A percentile compares a stretch with the other conserved stretches of the same genome.
phyloP scores from a whole-genome alignment of 2,113 vertebrate species.

The Mirza zaza region DNA sequence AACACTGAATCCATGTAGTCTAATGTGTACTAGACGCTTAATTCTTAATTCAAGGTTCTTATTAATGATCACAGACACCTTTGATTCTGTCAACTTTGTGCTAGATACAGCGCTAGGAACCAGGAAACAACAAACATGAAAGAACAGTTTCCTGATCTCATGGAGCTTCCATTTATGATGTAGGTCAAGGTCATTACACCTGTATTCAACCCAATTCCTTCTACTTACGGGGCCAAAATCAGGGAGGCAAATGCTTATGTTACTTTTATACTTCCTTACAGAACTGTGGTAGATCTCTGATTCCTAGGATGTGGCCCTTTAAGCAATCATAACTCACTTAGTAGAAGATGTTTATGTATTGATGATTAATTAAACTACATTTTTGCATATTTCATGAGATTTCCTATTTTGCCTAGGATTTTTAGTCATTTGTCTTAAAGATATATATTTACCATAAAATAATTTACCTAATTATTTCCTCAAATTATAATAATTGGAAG shows the following conservation, averaged over 20 bases:
- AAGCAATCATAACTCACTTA: background rate
- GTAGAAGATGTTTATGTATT: background rate
- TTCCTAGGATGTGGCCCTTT: background rate
- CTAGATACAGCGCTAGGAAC: background rate
- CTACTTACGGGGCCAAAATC: background rate
- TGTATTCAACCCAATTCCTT: background rate
- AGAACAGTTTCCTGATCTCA: background rate
- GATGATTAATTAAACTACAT: background rate
- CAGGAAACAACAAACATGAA: background rate
- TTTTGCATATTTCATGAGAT: background rate
- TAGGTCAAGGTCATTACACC: background rate
- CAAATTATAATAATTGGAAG: background rate
- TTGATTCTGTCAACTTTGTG: background rate
- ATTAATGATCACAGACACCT: background rate
- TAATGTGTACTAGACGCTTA: background rate
- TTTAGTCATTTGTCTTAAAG: background rate
- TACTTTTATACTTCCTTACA: background rate
- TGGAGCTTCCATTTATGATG: background rate
- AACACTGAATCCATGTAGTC: background rate
- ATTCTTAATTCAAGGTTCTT: background rate
- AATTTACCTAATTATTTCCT: background rate
- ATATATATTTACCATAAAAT: background rate
- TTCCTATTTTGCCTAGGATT: background rate
- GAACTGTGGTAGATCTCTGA: background rate
- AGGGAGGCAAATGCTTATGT: background rate